Base-by-base conservation (phyloP, 1,140 invertebrate species). In the Steinernema khuongi region DNA sequence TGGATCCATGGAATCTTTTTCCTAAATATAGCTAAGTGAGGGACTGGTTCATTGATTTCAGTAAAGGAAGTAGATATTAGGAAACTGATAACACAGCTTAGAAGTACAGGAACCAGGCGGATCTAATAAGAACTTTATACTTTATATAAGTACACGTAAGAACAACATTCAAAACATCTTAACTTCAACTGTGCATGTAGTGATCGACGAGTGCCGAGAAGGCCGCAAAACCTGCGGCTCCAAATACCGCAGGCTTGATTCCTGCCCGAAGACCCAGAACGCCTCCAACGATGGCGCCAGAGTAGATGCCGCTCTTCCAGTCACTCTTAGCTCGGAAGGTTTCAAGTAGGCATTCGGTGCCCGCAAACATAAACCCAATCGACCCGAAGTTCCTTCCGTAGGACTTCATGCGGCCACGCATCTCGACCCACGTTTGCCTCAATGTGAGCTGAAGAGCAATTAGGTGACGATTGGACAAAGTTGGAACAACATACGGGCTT, bases 321-420 rank as follows among this genome's bases (percentile, higher is more conserved):
- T 97, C 95, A 66, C 90, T 91, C 86, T 95, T 95, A 29, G 93
- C 95, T 81, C 95, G 89, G 86, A 92, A 73, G 71, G 71, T 80
- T 73, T 82, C 82, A 7, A 86, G 69, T 1, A 79, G 11, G 71
- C 81, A 85, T 79, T 86, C 79, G 17, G 80, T 81, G 4, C 90
- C 92, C 31, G 95, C 91, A 88, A 97, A 99, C 67, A 97, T 89
- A 26, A 91, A 90, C 71, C 96, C 96, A 79, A 98, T 89, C 66
- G 96, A 88, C 19, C 94, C 96, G 90, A 99, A 99, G 86, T 97
- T 98, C 88, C 98, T 98, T 0, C 92, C 95, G 88, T 97, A 96
- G 70, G 92, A 90, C 43, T 94, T 85, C 68, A 93, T 94, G 2
- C 94, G 91, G 0, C 87, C 88, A 87, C 92, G 93, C 93, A 98